Base-by-base conservation (phyloP, 2,888 invertebrate species). In the Merodon equestris region DNA sequence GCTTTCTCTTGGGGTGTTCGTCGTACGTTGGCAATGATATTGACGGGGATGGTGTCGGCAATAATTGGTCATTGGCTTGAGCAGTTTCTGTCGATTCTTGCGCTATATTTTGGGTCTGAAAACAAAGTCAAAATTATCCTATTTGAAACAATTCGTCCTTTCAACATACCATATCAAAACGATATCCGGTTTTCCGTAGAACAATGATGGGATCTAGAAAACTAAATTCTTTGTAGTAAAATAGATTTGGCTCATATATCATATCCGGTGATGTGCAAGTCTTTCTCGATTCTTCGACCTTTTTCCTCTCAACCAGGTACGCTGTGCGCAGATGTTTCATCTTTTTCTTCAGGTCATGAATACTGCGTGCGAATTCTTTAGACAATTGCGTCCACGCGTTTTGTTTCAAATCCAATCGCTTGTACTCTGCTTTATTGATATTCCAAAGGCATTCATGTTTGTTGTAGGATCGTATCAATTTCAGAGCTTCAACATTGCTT, bases 371-470 rank as follows among this genome's bases (percentile, higher is more conserved):
- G 38, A 77, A 82, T 2, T 67, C 12, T 0, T 47, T 42, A 0
- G 81, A 51, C 14, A 84, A 51, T 15, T 81, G 66, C 12, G 53
- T 7, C 83, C 83, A 83, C 0, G 83, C 73, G 36, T 68, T 70
- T 18, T 64, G 61, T 13, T 75, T 83, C 15, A 72, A 34, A 10
- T 81, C 81, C 1, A 9, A 40, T 17, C 81, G 48, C 36, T 82
- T 83, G 51, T 83, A 83, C 36, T 81, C 81, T 4, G 50, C 50
- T 54, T 57, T 47, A 7, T 45, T 19, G 40, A 18, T 66, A 56
- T 83, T 81, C 83, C 83, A 83, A 5, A 83, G 57, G 3, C 82
- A 83, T 53, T 82, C 81, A 13, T 60, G 57, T 18, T 82, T 66
- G 13, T 34, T 73, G 61, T 83, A 83, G 3, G 4, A 7, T 1